Evolutionary conservation across 1,140 invertebrate genomes (phyloP).

Genomic region (Drosophila dunni): DNA sequence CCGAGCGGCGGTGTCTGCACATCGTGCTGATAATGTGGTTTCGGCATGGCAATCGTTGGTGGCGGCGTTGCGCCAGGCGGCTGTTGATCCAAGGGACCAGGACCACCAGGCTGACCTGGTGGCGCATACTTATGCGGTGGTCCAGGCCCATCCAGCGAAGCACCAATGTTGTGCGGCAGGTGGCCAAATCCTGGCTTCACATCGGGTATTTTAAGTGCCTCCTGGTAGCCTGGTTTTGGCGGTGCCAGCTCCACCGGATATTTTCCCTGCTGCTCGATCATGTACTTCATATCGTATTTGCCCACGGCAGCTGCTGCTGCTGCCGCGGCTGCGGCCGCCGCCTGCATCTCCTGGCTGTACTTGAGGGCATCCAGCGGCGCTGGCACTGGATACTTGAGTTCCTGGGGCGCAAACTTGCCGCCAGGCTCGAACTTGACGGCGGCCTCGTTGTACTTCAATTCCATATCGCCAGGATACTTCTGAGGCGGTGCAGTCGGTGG

Average conservation of each 20-base stretch:
- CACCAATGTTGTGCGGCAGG: slow-evolving; percentile 62
- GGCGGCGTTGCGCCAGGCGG: slow-evolving; percentile 73
- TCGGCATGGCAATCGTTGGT: slow-evolving; percentile 80
- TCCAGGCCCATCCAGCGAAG: slow-evolving; percentile 41
- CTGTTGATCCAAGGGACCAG: slow-evolving; percentile 53
- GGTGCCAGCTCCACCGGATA: slow-evolving; percentile 66
- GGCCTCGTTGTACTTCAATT: slow-evolving; percentile 72
- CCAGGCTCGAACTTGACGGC: slow-evolving; percentile 58
- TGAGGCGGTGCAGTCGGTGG: slow-evolving; percentile 50
- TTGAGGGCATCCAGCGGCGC: slow-evolving; percentile 75
- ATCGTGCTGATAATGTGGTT: slow-evolving; percentile 81
- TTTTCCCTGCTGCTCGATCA: slow-evolving; percentile 78
- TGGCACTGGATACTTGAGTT: slow-evolving; percentile 79
- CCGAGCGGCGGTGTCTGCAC: slow-evolving; percentile 77
- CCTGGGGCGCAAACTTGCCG: slow-evolving; percentile 70
- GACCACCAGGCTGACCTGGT: slow-evolving; percentile 43
- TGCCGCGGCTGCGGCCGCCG: slow-evolving; percentile 61
- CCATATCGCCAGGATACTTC: slow-evolving; percentile 79
- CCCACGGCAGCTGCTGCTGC: slow-evolving; percentile 64
- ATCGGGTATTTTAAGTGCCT: slow-evolving; percentile 77
- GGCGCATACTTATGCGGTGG: slow-evolving; percentile 62
- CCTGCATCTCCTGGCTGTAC: slow-evolving; percentile 83
- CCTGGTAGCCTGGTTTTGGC: slow-evolving; percentile 67
- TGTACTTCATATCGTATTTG: slow-evolving; percentile 84
- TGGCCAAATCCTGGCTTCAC: slow-evolving; percentile 73